Evolutionary conservation across 1,140 invertebrate species (phyloP).

Genomic region (Aphis gossypii): DNA sequence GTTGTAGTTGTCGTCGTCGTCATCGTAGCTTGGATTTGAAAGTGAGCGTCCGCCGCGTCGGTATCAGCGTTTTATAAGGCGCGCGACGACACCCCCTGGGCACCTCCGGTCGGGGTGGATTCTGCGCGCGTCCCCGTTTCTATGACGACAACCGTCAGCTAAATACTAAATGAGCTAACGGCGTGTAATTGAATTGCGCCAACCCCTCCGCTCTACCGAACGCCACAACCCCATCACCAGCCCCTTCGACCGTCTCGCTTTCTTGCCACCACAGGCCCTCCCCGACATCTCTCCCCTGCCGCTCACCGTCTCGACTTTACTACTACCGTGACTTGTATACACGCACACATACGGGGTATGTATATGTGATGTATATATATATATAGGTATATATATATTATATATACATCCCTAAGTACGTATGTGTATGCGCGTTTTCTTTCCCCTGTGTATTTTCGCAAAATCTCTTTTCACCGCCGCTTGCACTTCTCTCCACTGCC

Average conservation of each 20-base stretch:
- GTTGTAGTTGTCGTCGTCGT: too few relatives aligned
- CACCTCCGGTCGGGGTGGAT: not conserved
- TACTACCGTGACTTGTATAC: not conserved
- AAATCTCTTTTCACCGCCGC: not conserved
- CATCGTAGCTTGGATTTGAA: not conserved
- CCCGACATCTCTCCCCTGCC: not conserved
- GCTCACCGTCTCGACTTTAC: not conserved
- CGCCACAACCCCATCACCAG: not conserved
- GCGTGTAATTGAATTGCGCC: constrained; percentile 30
- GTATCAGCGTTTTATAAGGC: not conserved
- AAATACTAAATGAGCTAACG: constrained; percentile 52
- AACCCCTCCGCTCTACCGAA: not conserved
- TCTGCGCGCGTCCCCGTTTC: constrained; percentile 41
- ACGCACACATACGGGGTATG: not conserved
- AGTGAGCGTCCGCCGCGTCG: not conserved
- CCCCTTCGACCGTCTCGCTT: too few relatives aligned
- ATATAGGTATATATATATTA: not conserved
- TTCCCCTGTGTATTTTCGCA: not conserved
- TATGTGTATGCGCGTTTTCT: constrained; percentile 15
- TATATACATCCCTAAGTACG: not conserved
- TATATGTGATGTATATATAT: not conserved
- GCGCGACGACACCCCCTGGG: not conserved
- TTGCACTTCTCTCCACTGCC: not conserved
- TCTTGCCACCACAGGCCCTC: too few relatives aligned
- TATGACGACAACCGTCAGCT: constrained; percentile 28